Evolutionary conservation across 2,888 invertebrate genomes (phyloP), one percentile per base, ranked within the genome.

Genomic region (Glyphotaelius pellucidus): DNA sequence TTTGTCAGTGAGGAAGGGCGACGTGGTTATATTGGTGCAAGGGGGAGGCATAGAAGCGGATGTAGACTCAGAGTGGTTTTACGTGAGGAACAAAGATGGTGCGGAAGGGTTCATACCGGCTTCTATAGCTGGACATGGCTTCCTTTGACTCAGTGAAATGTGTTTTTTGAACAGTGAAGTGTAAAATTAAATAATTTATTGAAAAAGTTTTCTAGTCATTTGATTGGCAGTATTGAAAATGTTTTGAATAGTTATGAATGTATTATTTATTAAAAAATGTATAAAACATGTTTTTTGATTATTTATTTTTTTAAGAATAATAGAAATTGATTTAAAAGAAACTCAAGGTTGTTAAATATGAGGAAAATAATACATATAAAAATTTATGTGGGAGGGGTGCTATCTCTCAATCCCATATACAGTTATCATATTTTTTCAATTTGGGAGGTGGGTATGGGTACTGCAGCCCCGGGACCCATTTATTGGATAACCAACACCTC

Each of bases 71-170:
- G 98, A 98, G 92, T 98, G 98, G 98, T 98, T 98, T 95, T 98
- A 97, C 95, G 97, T 98, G 83, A 96, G 96, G 94, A 97, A 97
- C 93, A 96, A 96, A 93, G 97, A 97, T 94, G 98, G 98, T 0
- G 96, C 95, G 93, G 97, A 97, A 94, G 98, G 98, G 83, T 98
- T 97, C 94, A 98, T 98, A 94, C 98, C 98, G 0, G 97, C 98
- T 14, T 97, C 96, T 87, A 96, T 98, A 31, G 98, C 98, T 86
- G 98, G 98, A 5, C 97, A 98, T 95, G 98, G 98, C 31, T 98
- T 97, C 94, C 96, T 98, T 94, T 98, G 96, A 95, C 94, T 93
- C 19, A 80, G 32, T 81, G 19, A 31, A 67, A 67, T 81, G 19
- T 38, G 38, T 91, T 94, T 93, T 93, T 93, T 94, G 94, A 19